Evolutionary conservation across 2,797 vertebrate species (phyloP).

Genomic region (Calcarius lapponicus): DNA sequence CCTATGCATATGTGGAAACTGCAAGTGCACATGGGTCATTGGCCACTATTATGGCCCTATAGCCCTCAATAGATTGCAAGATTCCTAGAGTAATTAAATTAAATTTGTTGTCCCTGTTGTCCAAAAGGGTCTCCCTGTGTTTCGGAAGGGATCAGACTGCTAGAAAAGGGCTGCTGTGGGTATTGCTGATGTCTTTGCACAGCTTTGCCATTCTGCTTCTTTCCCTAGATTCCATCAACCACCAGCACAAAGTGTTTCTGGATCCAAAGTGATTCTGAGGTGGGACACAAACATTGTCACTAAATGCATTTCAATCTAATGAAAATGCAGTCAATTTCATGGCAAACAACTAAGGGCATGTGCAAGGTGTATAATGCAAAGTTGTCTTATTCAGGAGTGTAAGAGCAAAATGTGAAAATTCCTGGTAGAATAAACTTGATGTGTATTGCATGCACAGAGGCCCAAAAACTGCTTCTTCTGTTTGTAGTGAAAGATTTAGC

Average conservation of each 20-base stretch:
- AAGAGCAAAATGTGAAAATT: background rate
- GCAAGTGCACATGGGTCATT: rapidly evolving
- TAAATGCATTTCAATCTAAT: background rate
- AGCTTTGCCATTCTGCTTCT: background rate
- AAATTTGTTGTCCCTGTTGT: background rate
- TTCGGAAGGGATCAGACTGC: background rate
- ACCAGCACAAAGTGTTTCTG: background rate
- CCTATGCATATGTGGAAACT: background rate
- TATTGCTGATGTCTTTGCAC: background rate
- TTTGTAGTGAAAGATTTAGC: background rate
- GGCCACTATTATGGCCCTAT: background rate
- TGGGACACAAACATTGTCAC: background rate
- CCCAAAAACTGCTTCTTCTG: background rate
- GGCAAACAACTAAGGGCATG: background rate
- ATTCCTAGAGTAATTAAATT: background rate
- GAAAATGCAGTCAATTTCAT: background rate
- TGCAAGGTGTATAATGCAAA: background rate
- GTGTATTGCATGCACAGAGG: background rate
- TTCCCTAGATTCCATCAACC: background rate
- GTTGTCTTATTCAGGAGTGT: background rate
- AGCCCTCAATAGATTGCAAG: background rate
- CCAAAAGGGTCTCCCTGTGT: background rate
- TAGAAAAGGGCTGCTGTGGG: background rate
- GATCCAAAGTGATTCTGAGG: background rate
- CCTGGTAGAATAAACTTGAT: background rate